A percentile compares a stretch with the other conserved stretches of the same genome.
Evolutionary conservation across 2,113 vertebrate genomes (phyloP).

Genomic region (Ictalurus punctatus): DNA sequence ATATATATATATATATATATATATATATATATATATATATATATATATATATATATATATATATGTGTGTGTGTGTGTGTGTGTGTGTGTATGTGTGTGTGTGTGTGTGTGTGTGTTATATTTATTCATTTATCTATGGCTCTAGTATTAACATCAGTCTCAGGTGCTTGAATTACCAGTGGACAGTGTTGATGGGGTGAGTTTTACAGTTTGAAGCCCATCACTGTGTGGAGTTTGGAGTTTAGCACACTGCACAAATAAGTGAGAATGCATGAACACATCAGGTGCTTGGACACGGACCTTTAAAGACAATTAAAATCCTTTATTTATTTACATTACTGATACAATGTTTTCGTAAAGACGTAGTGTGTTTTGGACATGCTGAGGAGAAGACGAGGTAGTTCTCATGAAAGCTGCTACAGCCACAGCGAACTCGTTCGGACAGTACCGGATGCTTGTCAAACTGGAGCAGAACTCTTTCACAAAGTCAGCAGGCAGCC

Average conservation of each 20-base stretch:
- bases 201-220: neutral
- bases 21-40: too few species aligned
- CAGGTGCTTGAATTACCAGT: neutral
- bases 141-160: neutral
- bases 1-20: too few species aligned
- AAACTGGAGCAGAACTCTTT: conserved; percentile 69
- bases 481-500: conserved; percentile 75
- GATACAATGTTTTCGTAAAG: conserved; percentile 78
- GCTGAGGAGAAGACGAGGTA: conserved; percentile 61
- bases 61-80: too few species aligned
- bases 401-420: conserved; percentile 63
- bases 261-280: neutral
- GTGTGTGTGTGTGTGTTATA: too few species aligned
- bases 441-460: conserved; percentile 81
- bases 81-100: too few species aligned
- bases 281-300: neutral
- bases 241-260: neutral
- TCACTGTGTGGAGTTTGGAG: neutral
- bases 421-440: conserved; percentile 56
- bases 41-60: too few species aligned
- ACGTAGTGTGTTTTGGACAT: conserved; percentile 70
- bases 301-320: neutral
- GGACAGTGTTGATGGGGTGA: neutral
- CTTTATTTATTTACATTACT: conserved; percentile 75
- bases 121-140: neutral